These are phyloP conservation scores for Heliconius charithonia DNA, from an alignment of 2,888 invertebrate species.

Conservation along the genomic window DNA sequence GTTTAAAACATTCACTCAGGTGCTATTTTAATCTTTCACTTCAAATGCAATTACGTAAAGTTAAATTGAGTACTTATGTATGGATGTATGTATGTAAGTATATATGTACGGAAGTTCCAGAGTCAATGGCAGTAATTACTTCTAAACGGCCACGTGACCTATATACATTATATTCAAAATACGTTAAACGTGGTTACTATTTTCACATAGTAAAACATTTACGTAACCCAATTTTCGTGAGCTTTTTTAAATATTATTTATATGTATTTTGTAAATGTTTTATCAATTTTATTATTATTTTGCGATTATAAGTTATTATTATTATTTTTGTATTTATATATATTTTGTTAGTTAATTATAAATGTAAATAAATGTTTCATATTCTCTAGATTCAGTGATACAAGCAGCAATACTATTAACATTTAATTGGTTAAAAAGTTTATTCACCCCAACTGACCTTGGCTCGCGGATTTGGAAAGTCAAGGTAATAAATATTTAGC, in stretches of 20 bases:
- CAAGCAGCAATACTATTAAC: conserved; percentile 35
- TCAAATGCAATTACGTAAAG: conserved; percentile 3
- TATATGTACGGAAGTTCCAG: conserved; percentile 27
- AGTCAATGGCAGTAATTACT: conserved; percentile 37
- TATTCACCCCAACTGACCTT: conserved; percentile 54
- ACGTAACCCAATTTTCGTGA: neutral
- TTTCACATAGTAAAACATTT: conserved; percentile 5
- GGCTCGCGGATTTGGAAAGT: conserved; percentile 56
- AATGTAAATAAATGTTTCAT: no score
- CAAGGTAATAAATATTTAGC: conserved; percentile 53
- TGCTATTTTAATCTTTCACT: neutral
- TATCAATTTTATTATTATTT: no score
- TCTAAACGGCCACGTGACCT: conserved; percentile 39
- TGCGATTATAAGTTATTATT: no score
- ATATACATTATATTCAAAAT: conserved; percentile 34
- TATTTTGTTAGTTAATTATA: no score
- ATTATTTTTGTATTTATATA: no score
- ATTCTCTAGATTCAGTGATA: neutral
- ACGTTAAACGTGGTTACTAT: conserved; percentile 7
- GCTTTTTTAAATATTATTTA: neutral
- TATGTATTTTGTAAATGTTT: neutral
- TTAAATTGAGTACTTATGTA: conserved; percentile 21
- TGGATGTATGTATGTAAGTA: no score
- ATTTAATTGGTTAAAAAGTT: conserved; percentile 46
- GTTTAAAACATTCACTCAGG: neutral